phyloP scores from a whole-genome alignment of 2,113 vertebrate genomes.

The Hiodon tergisus region DNA sequence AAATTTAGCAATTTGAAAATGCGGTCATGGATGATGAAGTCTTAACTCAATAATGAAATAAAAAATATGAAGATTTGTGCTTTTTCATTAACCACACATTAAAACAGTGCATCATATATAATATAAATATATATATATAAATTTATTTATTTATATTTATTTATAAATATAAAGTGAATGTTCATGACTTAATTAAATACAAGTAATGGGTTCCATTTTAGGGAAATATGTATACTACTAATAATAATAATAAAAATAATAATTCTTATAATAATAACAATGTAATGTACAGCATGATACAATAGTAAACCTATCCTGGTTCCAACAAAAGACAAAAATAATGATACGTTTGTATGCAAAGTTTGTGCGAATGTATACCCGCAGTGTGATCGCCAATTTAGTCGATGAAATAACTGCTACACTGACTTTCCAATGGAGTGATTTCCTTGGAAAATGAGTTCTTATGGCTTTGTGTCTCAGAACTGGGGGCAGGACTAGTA shows the following conservation, averaged over 20 bases:
- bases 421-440: conserved; percentile 36
- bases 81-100: background rate
- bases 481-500: conserved; percentile 25
- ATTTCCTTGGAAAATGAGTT: conserved; percentile 41
- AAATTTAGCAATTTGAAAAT: too few species aligned
- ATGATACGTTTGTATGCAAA: too few species aligned
- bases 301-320: too few species aligned
- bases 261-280: too few species aligned
- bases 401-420: too few species aligned
- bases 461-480: conserved; percentile 32
- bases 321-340: too few species aligned
- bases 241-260: background rate
- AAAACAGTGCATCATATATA: background rate
- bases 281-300: too few species aligned
- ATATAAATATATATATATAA: background rate
- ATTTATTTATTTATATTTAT: conserved; percentile 4
- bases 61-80: background rate
- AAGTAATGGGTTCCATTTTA: background rate
- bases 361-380: too few species aligned
- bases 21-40: background rate
- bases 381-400: too few species aligned
- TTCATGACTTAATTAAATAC: background rate
- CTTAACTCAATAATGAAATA: background rate
- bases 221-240: background rate
- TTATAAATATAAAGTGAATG: conserved; percentile 3